Conservation (phyloP, 2,797 vertebrate genomes). For the Acanthurus lineatus region DNA sequence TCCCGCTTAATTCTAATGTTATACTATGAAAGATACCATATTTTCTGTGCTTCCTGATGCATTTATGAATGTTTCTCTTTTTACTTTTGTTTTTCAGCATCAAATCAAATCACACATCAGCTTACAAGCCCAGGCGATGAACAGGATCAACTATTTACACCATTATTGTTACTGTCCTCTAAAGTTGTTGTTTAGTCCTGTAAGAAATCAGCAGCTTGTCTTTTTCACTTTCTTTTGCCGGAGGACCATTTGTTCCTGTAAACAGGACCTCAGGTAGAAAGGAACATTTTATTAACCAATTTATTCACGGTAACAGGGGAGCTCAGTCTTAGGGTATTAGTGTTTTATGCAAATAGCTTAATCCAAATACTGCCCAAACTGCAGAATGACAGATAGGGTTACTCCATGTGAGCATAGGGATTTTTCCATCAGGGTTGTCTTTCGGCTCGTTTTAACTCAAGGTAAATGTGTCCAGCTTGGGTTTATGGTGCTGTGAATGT, state of each 20-base stretch:
- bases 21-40: too few relatives aligned
- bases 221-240: not conserved
- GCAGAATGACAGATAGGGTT: not conserved
- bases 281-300: constrained; percentile 22
- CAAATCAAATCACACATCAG: not conserved
- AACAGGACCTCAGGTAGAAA: constrained; percentile 25
- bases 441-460: constrained; percentile 8
- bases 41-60: too few relatives aligned
- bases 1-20: too few relatives aligned
- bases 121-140: not conserved
- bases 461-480: constrained; percentile 3
- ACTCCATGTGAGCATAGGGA: not conserved
- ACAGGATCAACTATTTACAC: not conserved
- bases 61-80: too few relatives aligned
- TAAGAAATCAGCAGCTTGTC: constrained; percentile 5
- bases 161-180: not conserved
- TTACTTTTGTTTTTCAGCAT: not conserved
- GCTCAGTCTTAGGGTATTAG: constrained; percentile 12
- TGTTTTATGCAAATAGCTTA: constrained; percentile 36
- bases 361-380: constrained; percentile 14
- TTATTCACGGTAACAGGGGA: constrained; percentile 27
- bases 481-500: not conserved
- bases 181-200: constrained; percentile 17
- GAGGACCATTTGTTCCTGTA: not conserved
- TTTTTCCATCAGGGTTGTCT: constrained; percentile 16